Conservation (phyloP, 2,888 invertebrate genomes). For the Boloria selene region DNA sequence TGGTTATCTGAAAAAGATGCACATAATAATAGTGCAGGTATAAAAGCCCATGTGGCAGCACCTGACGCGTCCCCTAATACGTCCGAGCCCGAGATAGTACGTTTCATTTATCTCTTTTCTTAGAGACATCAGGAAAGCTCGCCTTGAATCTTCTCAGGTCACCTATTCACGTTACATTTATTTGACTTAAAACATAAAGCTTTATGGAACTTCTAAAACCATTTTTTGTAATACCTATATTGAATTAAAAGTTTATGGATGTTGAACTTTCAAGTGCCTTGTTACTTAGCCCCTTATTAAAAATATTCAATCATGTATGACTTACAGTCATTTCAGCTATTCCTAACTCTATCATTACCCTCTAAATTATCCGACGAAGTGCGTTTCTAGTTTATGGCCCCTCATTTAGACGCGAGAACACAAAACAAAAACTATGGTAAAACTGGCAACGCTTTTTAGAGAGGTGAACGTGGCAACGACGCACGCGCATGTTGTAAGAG, state of each 20-base stretch:
- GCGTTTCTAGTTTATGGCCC: slow-evolving; percentile 74
- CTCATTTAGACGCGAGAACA: slow-evolving; percentile 75
- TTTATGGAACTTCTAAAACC: background rate
- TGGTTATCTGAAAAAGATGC: slow-evolving; percentile 36
- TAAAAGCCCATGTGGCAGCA: slow-evolving; percentile 55
- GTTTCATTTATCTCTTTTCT: slow-evolving; percentile 24
- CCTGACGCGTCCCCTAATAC: slow-evolving; percentile 57
- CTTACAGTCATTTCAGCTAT: slow-evolving; percentile 27
- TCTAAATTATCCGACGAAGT: slow-evolving; percentile 54
- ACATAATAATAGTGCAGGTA: slow-evolving; percentile 64
- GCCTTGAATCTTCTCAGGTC: background rate
- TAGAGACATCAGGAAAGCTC: slow-evolving; percentile 17
- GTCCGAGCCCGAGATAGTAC: slow-evolving; percentile 36
- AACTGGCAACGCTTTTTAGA: slow-evolving; percentile 69
- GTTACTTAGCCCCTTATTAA: background rate
- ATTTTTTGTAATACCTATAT: background rate
- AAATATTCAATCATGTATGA: slow-evolving; percentile 14
- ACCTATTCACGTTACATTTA: background rate
- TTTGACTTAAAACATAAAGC: no score
- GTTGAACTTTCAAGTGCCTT: background rate
- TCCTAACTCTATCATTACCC: slow-evolving; percentile 46
- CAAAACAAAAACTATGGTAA: slow-evolving; percentile 69
- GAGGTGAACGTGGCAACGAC: slow-evolving; percentile 71
- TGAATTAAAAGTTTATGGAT: background rate
- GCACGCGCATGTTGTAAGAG: slow-evolving; percentile 71